Conservation (phyloP, 2,797 vertebrate species). For the Avahi laniger region DNA sequence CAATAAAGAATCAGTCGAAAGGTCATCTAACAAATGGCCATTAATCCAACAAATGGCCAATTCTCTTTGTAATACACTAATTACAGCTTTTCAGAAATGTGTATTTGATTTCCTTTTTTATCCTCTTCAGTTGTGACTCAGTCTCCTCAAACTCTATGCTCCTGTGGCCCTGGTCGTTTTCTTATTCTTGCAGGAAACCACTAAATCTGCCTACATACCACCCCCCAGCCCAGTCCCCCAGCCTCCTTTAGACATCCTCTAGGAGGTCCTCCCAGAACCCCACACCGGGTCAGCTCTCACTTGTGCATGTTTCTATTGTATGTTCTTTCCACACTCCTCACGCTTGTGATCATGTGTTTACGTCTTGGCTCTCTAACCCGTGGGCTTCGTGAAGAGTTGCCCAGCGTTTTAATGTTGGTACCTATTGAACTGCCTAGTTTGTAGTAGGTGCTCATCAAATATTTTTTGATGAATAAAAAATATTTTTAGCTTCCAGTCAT, state of each 20-base stretch:
- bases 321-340: not conserved
- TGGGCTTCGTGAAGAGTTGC: not conserved
- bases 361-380: not conserved
- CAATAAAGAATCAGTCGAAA: not conserved
- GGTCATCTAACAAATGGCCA: not conserved
- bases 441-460: not conserved
- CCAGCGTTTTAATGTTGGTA: too few species aligned
- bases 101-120: not conserved
- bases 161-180: not conserved
- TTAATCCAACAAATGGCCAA: not conserved
- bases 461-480: not conserved
- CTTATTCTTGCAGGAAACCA: not conserved
- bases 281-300: not conserved
- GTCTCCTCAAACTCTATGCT: not conserved
- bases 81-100: not conserved
- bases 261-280: not conserved
- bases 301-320: not conserved
- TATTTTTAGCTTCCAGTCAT: not conserved
- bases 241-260: not conserved
- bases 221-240: rapidly evolving
- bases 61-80: not conserved
- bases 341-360: not conserved
- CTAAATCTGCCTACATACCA: not conserved
- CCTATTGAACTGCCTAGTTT: not conserved
- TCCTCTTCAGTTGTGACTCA: not conserved